These are phyloP conservation scores for Sinotaia quadrata DNA, from an alignment of 2,888 invertebrate species.

Conservation along the genomic window DNA sequence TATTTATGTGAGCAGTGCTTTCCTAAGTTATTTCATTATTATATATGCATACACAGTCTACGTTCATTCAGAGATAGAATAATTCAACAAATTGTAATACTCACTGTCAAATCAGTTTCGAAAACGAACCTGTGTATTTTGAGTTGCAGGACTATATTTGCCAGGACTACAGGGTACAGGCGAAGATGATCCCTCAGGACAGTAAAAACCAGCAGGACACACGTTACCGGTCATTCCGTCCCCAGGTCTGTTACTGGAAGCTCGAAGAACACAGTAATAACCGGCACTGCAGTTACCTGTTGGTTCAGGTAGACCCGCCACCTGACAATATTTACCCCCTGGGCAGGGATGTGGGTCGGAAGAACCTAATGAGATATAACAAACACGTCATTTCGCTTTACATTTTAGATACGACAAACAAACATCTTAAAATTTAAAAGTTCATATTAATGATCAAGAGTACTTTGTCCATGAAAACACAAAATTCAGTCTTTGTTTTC, in stretches of 20 bases:
- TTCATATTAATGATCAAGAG: neutral
- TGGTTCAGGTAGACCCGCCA: constrained; percentile 54
- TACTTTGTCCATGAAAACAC: neutral
- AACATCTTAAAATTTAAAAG: neutral
- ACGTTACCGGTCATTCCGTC: constrained; percentile 58
- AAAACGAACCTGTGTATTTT: constrained; percentile 46
- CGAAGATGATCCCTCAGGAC: constrained; percentile 49
- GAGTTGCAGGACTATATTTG: constrained; percentile 55
- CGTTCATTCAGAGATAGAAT: too few species aligned
- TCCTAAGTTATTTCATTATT: too few species aligned
- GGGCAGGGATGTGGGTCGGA: constrained; percentile 60
- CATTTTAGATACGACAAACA: neutral
- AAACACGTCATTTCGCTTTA: neutral
- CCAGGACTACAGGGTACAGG: constrained; percentile 61
- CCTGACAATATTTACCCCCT: constrained; percentile 64
- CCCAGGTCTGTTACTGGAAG: constrained; percentile 46
- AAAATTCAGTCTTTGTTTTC: too few species aligned
- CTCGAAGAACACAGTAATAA: constrained; percentile 61
- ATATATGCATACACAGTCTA: too few species aligned
- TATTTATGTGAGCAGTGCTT: too few species aligned
- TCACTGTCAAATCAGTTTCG: too few species aligned
- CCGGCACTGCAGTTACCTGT: constrained; percentile 65
- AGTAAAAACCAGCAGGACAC: constrained; percentile 64
- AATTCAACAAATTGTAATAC: too few species aligned
- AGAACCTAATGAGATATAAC: constrained; percentile 63